Conservation (phyloP, 2,888 invertebrate genomes). For the Tenthredo scrophulariae region DNA sequence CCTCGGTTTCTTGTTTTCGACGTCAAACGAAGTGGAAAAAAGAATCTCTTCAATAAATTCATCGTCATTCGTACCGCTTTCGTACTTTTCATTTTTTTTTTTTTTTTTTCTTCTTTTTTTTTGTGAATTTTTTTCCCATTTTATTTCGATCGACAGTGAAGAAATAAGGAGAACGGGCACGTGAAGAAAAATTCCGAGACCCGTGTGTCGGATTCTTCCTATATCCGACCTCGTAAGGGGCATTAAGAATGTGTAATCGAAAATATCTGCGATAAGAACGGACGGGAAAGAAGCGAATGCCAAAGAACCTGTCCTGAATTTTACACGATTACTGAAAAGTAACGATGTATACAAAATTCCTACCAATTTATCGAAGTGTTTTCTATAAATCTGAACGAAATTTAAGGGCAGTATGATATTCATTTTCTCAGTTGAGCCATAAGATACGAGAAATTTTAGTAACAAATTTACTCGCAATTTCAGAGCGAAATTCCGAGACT, state of each 20-base stretch:
- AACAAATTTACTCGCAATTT: neutral
- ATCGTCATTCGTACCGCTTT: neutral
- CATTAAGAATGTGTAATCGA: constrained; percentile 39
- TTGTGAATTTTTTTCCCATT: neutral
- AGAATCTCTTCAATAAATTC: neutral
- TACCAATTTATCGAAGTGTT: neutral
- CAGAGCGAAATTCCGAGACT: constrained; percentile 7
- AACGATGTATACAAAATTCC: neutral
- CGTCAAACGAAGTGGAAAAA: neutral
- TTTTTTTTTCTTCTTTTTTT: neutral
- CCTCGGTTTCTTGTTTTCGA: neutral
- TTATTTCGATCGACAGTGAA: neutral
- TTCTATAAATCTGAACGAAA: neutral
- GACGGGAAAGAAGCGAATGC: neutral
- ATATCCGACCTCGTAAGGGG: constrained; percentile 9
- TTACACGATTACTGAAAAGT: neutral
- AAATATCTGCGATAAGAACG: constrained; percentile 15
- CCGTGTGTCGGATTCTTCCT: constrained; percentile 12
- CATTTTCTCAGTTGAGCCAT: neutral
- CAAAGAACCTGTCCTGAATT: neutral
- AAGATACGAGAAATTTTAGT: neutral
- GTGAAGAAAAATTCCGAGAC: neutral
- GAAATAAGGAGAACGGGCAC: neutral
- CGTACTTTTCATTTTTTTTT: neutral
- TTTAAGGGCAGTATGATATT: neutral